Base-by-base conservation (phyloP, 2,888 invertebrate genomes). In the Lysandra coridon region DNA sequence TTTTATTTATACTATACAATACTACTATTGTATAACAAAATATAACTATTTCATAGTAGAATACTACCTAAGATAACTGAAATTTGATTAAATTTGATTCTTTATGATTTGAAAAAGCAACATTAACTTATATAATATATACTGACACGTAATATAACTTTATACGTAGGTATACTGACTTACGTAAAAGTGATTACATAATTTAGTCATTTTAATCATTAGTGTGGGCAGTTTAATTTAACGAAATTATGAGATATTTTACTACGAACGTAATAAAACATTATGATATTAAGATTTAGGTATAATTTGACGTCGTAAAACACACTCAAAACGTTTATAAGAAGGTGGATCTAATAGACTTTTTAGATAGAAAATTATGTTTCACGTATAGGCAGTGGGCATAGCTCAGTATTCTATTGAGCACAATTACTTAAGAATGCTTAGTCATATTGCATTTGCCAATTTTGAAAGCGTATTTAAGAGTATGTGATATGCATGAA, bases 291-390 rank as follows among this genome's bases (percentile, higher is more conserved):
- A 69, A 14, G 30, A 33, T 69, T 69, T 4, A 69, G 30, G 64
- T 69, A 69, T 33, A 69, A 69, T 69, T 69, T 69, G 10, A 69
- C 64, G 64, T 33, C 64, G 14, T 33, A 69, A 69, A 69, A 12
- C 30, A 69, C 4, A 69, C 12, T 4, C 30, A 6, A 69, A 69
- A 64, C 30, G 12, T 4, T 12, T 69, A 23, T 69, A 33, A 62
- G 64, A 69, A 69, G 23, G 12, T 69, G 12, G 2, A 33, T 7
- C 33, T 69, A 30, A 33, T 69, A 69, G 33, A 0, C 64, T 30
- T 0, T 62, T 23, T n/a, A 23, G 1, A 62, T 62, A 62, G n/a
- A 62, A 62, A 10, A 23, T 10, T 62, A 62, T 62, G 23, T 62
- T 23, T 62, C 23, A 17, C 17, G 1, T 57, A 57, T 57, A 17